Percentiles rank a stretch among this genome's conserved stretches.
Conservation (phyloP, 2,888 invertebrate species). For the Dromius quadrimaculatus region DNA sequence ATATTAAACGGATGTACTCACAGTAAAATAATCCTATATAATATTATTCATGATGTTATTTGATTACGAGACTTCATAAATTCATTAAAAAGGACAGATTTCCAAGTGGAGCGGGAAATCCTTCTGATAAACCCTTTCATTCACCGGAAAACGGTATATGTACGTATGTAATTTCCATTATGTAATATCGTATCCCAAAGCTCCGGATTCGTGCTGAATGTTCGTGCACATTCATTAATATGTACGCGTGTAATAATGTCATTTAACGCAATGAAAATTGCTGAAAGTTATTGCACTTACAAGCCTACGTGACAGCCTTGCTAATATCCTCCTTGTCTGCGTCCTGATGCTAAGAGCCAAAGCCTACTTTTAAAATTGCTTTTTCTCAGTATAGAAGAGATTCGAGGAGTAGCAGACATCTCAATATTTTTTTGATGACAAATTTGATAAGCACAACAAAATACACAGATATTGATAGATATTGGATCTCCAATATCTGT, state of each 20-base stretch:
- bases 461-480: too few species aligned
- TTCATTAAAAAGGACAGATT: constrained; percentile 25
- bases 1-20: too few species aligned
- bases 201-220: constrained; percentile 8
- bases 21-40: constrained; percentile 25
- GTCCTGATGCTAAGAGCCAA: constrained; percentile 7
- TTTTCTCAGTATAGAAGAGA: not conserved
- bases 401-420: too few species aligned
- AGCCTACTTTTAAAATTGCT: not conserved
- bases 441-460: too few species aligned
- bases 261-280: constrained; percentile 51
- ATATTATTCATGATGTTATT: constrained; percentile 33
- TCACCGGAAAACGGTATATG: constrained; percentile 2
- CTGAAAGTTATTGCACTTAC: constrained; percentile 48
- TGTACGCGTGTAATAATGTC: constrained; percentile 50
- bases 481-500: too few species aligned
- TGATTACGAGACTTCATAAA: constrained; percentile 26
- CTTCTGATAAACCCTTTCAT: constrained; percentile 14
- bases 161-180: constrained; percentile 28
- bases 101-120: not conserved
- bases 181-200: constrained; percentile 26
- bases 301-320: constrained; percentile 46
- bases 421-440: too few species aligned
- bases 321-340: constrained; percentile 44
- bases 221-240: constrained; percentile 44